A percentile compares a stretch with the other conserved stretches of the same genome.
Evolutionary conservation across 1,140 invertebrate species (phyloP).

Genomic region (Diabrotica undecimpunctata): DNA sequence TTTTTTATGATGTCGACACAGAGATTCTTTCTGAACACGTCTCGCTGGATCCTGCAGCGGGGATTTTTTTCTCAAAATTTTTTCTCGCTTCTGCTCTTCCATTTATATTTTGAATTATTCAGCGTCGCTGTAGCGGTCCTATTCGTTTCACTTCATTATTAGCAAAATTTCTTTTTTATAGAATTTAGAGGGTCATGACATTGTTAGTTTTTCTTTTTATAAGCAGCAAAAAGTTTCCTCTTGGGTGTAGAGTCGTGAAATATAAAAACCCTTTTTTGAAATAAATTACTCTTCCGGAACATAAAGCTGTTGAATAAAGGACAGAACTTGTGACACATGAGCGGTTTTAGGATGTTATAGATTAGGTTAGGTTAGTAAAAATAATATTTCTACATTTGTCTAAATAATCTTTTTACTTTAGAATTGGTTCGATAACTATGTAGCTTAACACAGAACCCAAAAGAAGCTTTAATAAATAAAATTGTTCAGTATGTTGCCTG

Average conservation of each 20-base stretch:
- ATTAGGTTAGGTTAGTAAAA: no score
- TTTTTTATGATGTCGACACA: background rate
- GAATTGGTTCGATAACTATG: no score
- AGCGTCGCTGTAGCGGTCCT: background rate
- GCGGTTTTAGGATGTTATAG: no score
- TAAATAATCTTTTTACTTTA: no score
- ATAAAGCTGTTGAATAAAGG: no score
- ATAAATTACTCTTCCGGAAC: no score
- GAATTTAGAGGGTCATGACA: constrained; percentile 2
- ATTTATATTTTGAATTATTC: constrained; percentile 1
- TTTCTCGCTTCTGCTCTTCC: background rate
- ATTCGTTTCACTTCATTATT: background rate
- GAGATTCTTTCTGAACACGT: constrained; percentile 1
- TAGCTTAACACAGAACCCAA: no score
- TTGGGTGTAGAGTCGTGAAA: background rate
- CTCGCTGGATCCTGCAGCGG: background rate
- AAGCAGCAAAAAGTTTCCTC: background rate
- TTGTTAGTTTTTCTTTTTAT: background rate
- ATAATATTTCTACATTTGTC: no score
- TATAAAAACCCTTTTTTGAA: no score
- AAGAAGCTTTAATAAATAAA: no score
- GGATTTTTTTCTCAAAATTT: background rate
- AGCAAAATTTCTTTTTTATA: background rate
- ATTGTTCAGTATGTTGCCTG: no score
- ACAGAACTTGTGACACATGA: no score